A percentile compares a stretch with the other conserved stretches of the same genome.
phyloP scores from a whole-genome alignment of 2,113 vertebrate species.

The Thalassoma bifasciatum region DNA sequence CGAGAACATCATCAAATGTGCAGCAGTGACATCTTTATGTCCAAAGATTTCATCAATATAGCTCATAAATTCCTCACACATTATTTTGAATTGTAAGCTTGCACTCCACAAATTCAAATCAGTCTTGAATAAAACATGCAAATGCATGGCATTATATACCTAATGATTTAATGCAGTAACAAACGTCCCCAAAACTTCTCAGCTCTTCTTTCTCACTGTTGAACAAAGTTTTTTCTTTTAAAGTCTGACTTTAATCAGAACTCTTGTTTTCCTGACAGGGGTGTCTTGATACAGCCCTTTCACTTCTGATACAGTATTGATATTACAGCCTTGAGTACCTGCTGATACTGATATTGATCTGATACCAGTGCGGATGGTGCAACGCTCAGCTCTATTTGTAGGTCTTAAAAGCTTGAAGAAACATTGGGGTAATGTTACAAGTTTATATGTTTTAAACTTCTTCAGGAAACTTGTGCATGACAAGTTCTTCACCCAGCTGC shows the following conservation, averaged over 20 bases:
- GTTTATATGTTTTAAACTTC: too few relatives aligned
- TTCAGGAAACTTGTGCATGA: too few relatives aligned
- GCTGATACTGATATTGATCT: too few relatives aligned
- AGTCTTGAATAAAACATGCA: too few relatives aligned
- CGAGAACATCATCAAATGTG: background rate
- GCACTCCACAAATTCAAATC: background rate
- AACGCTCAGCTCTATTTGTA: too few relatives aligned
- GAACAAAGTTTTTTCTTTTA: background rate
- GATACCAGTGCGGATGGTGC: too few relatives aligned
- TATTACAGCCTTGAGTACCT: too few relatives aligned
- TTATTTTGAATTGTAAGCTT: background rate
- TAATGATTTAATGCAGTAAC: background rate
- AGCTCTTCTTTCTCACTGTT: background rate
- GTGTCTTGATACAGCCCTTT: too few relatives aligned
- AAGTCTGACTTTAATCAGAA: constrained; percentile 33
- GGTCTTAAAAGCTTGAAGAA: too few relatives aligned
- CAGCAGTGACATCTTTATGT: background rate
- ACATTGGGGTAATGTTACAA: too few relatives aligned
- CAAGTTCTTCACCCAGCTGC: too few relatives aligned
- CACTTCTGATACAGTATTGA: too few relatives aligned
- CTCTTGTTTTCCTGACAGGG: background rate
- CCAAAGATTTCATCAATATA: background rate
- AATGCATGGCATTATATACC: background rate
- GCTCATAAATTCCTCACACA: background rate
- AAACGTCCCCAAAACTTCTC: background rate